Percentiles rank a stretch among this genome's conserved stretches.
These are phyloP conservation scores for Odontomachus brunneus DNA, from an alignment of 1,140 invertebrate genomes.

Conservation along the genomic window DNA sequence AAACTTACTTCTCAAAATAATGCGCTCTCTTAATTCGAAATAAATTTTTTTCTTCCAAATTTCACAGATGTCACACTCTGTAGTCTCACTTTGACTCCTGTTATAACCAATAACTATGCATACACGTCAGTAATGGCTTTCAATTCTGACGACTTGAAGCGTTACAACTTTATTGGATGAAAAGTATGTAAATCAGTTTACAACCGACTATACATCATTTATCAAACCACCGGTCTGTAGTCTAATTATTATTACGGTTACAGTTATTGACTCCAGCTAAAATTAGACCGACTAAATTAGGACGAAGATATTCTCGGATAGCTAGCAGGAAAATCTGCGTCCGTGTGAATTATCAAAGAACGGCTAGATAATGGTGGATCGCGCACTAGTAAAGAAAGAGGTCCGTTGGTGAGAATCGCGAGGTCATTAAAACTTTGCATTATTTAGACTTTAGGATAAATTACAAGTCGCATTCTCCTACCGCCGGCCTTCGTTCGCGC, in stretches of 20 bases:
- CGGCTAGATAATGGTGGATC: slow-evolving; percentile 46
- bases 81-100: no score
- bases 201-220: no score
- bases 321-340: slow-evolving; percentile 2
- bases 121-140: no score
- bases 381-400: slow-evolving; percentile 2
- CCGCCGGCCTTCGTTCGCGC: slow-evolving; percentile 40
- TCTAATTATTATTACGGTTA: slow-evolving; percentile 38
- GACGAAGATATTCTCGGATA: background rate
- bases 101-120: no score
- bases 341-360: slow-evolving; percentile 46
- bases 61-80: no score
- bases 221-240: background rate
- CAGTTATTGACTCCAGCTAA: slow-evolving; percentile 3
- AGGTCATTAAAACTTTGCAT: slow-evolving; percentile 74
- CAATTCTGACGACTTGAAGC: no score
- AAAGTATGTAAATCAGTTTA: no score
- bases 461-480: slow-evolving; percentile 51
- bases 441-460: slow-evolving; percentile 71
- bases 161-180: no score
- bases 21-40: no score
- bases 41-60: no score
- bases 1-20: no score
- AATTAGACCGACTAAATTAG: slow-evolving; percentile 47
- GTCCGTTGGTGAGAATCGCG: slow-evolving; percentile 44